Conservation (phyloP, 2,113 vertebrate species). For the Corythaixoides concolor region DNA sequence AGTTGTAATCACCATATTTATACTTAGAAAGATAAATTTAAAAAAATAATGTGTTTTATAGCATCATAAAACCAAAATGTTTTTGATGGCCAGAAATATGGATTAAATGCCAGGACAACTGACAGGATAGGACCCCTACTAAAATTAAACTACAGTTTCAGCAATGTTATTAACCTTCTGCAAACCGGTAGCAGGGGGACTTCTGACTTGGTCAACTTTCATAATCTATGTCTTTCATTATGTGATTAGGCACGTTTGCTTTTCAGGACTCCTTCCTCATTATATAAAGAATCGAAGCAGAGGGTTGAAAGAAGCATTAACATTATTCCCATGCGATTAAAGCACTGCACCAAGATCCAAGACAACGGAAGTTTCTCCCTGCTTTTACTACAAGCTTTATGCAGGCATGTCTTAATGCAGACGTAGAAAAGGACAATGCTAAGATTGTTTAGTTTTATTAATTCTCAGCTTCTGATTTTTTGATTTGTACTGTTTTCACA, state of each 20-base stretch:
- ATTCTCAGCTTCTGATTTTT: not conserved
- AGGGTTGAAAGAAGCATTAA: not conserved
- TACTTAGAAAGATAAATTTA: not conserved
- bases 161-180: not conserved
- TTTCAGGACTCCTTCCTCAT: not conserved
- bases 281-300: not conserved
- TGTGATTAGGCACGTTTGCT: not conserved
- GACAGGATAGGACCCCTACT: not conserved
- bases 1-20: not conserved
- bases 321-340: not conserved
- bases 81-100: not conserved
- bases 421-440: not conserved
- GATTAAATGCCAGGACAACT: not conserved
- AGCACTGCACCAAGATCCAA: not conserved
- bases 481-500: not conserved
- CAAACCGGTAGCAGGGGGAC: not conserved
- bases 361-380: not conserved
- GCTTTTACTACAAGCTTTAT: not conserved
- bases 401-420: not conserved
- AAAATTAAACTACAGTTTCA: not conserved
- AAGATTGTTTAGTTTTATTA: not conserved
- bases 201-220: not conserved
- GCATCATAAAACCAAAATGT: not conserved
- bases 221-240: not conserved
- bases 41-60: not conserved